Evolutionary conservation across 2,888 invertebrate species (phyloP).

Genomic region (Lithodes maja): DNA sequence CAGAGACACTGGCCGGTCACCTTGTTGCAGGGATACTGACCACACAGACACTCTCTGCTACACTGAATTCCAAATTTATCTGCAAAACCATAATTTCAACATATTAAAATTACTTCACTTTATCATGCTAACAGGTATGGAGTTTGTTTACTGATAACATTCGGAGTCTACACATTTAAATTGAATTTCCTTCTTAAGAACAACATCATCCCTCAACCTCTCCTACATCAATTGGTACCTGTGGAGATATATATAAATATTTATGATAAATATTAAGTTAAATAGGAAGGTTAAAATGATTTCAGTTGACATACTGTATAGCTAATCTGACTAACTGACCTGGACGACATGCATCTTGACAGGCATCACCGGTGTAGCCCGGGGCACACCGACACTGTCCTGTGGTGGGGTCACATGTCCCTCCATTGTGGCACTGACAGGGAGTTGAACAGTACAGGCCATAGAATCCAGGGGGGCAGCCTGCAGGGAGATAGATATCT

Average conservation of each 20-base stretch:
- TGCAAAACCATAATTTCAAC: neutral
- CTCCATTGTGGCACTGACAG: conserved; percentile 83
- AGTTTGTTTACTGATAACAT: no score
- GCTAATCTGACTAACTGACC: conserved; percentile 16
- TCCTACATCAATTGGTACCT: neutral
- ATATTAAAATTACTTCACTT: no score
- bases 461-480: conserved; percentile 73
- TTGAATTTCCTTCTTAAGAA: no score
- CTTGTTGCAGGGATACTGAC: conserved; percentile 47
- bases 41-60: conserved; percentile 43
- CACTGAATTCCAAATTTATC: conserved; percentile 44
- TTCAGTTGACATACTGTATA: neutral
- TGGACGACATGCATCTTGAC: conserved; percentile 34
- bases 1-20: conserved; percentile 72
- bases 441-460: conserved; percentile 71
- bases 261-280: neutral
- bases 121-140: no score
- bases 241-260: neutral
- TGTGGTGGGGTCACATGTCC: conserved; percentile 78
- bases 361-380: conserved; percentile 82
- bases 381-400: conserved; percentile 84
- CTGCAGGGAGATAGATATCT: conserved; percentile 33
- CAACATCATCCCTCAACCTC: neutral
- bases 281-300: neutral
- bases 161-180: no score